Evolutionary conservation across 53 echinoderm and acorn worm genomes (phyloP), one percentile per base, ranked within the genome.

Genomic region (Temnopleurus reevesii): DNA sequence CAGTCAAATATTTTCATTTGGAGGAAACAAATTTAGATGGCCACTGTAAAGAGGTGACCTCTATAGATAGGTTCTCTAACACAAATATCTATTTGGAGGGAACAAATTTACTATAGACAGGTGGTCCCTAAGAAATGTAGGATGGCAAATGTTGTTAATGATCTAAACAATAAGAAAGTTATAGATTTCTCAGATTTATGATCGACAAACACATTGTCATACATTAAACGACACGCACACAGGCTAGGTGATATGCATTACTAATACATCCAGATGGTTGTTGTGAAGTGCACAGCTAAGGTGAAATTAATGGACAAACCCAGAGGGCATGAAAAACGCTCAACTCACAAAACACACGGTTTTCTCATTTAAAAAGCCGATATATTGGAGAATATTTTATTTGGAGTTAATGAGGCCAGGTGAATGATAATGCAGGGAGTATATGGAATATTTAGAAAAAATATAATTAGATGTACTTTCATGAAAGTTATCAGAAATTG

Each of bases 331-430:
- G 71, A 71, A 38, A 38, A 71, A 71, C 23, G 41, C 71, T 41
- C 21, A 43, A 38, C 71, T 71, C 71, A 71, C 71, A 21, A 21
- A 71, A 71, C 71, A 71, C 71, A 71, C 21, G 71, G 71, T 71
- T 71, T 71, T 71, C 36, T 71, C 71, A 71, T 71, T n/a, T 38
- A 71, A 71, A 71, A 71, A n/a, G 71, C 71, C 2, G 71, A 71
- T 71, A 71, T 71, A 71, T 71, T 71, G 38, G 71, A 71, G 41
- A 71, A 38, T 41, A 23, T 41, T 71, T 71, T 36, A 71, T 38
- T 4, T 36, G 41, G 9, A 71, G 38, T 71, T 71, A 71, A 71
- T 71, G 71, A 71, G 38, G 71, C 71, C 23, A 36, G 2, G 71
- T 41, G 23, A 36, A 71, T 71, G 71, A 43, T 36, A 71, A 71